Conservation (phyloP, 2,797 vertebrate genomes). For the Anableps anableps region DNA sequence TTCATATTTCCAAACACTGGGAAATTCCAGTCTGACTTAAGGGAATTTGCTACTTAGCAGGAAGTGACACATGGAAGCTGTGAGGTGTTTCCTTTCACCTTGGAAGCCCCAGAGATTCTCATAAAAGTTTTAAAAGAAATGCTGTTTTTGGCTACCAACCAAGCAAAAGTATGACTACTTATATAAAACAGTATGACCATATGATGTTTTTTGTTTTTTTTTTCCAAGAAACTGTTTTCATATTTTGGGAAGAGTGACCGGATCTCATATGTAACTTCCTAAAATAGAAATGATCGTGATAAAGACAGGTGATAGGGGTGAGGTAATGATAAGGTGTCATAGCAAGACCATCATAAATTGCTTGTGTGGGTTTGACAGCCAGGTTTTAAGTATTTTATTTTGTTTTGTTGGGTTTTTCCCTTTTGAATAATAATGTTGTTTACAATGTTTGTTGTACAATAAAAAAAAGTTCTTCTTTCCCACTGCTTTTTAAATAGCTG, state of each 20-base stretch:
- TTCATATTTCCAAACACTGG: constrained; percentile 35
- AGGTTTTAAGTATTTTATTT: background rate
- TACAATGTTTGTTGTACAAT: no score
- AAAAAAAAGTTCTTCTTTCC: background rate
- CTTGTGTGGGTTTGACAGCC: constrained; percentile 15
- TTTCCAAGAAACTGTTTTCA: constrained; percentile 41
- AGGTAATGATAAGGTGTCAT: constrained; percentile 32
- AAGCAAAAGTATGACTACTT: constrained; percentile 20
- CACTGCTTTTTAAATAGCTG: background rate
- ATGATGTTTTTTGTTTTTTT: background rate
- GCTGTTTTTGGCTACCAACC: constrained; percentile 37
- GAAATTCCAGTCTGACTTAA: constrained; percentile 58
- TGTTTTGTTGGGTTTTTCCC: background rate
- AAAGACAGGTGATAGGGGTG: constrained; percentile 13
- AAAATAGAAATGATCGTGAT: constrained; percentile 46
- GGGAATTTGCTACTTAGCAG: constrained; percentile 58
- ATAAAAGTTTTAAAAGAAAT: constrained; percentile 47
- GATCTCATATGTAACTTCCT: constrained; percentile 32
- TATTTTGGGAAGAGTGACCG: constrained; percentile 28
- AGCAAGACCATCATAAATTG: constrained; percentile 4
- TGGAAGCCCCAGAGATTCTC: constrained; percentile 35
- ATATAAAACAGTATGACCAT: background rate
- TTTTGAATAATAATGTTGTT: background rate
- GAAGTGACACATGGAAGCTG: constrained; percentile 70
- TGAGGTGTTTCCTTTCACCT: constrained; percentile 68